Evolutionary conservation across 2,888 invertebrate genomes (phyloP), one percentile per base, ranked within the genome.

Genomic region (Pharmacophagus antenor): DNA sequence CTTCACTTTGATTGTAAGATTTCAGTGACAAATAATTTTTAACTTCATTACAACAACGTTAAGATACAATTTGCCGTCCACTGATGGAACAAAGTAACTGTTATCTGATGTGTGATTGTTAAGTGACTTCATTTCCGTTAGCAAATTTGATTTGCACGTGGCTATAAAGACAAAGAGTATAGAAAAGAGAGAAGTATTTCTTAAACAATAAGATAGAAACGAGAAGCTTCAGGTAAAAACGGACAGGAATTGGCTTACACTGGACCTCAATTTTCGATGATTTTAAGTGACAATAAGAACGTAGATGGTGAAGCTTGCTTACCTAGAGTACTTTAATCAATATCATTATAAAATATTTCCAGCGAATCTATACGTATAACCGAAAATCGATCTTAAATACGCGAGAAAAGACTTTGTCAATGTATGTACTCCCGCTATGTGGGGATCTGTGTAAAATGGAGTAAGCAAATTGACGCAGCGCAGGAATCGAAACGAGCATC

Each of bases 1-100:
- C 79, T 74, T 74, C 65, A 65, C 62, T 42, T n/a, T n/a, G n/a
- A 12, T 63, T 70, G 7, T n/a, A n/a, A n/a, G n/a, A 50, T 17
- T 50, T 12, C 22, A 18, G 3, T 23, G 20, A 17, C 42, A 48
- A 49, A 20, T 12, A 15, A 59, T 17, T 46, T 57, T 57, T 23
- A 22, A 37, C 57, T 42, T 0, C 51, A 44, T 12, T 20, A 1
- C 5, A n/a, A 20, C 22, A 1, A 2, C 0, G 0, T 20, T 56
- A 49, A 49, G 21, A 18, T 27, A 20, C 10, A n/a, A 25, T 25
- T 56, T 56, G 25, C n/a, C 31, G 20, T 17, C 4, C 4, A 17
- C 17, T 42, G 5, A 17, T 6, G 6, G 17, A n/a, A 42, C 15
- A 5, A 7, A 3, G 1, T 31, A 46, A 54, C 44, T 15, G 54